Evolutionary conservation across 2,888 invertebrate species (phyloP).

Genomic region (Drosophila percnosoma): DNA sequence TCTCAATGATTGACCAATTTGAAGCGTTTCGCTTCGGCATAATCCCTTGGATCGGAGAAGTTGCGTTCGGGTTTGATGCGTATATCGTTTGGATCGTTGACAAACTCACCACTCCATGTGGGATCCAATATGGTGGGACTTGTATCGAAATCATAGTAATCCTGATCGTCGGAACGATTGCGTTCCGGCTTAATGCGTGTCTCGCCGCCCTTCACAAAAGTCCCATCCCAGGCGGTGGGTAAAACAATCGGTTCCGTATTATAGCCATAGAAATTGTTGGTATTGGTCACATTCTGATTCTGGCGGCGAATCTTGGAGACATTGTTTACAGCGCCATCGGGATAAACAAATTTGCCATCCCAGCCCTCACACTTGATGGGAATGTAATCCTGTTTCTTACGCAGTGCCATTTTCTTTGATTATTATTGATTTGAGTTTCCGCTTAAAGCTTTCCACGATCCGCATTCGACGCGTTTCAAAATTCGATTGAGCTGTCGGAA

Average conservation of each 20-base stretch:
- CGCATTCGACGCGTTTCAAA: slow-evolving; percentile 47
- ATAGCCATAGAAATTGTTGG: slow-evolving; percentile 83
- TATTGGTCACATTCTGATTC: slow-evolving; percentile 83
- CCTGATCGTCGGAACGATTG: slow-evolving; percentile 83
- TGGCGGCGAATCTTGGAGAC: slow-evolving; percentile 83
- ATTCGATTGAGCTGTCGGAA: slow-evolving; percentile 59
- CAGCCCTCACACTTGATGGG: slow-evolving; percentile 85
- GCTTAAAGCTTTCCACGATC: slow-evolving; percentile 34
- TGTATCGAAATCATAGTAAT: slow-evolving; percentile 81
- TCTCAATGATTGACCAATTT: slow-evolving; percentile 65
- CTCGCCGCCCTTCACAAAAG: slow-evolving; percentile 82
- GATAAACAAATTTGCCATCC: slow-evolving; percentile 84
- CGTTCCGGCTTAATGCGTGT: slow-evolving; percentile 78
- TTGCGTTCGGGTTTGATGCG: slow-evolving; percentile 83
- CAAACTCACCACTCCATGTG: slow-evolving; percentile 83
- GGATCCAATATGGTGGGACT: slow-evolving; percentile 82
- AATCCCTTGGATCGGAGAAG: slow-evolving; percentile 83
- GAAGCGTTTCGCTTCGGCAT: slow-evolving; percentile 82
- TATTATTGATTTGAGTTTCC: slow-evolving; percentile 2
- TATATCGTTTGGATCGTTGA: slow-evolving; percentile 82
- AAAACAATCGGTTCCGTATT: slow-evolving; percentile 80
- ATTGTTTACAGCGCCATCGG: slow-evolving; percentile 79
- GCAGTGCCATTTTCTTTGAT: slow-evolving; percentile 71
- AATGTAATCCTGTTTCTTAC: slow-evolving; percentile 83
- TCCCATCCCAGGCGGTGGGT: slow-evolving; percentile 84